These are phyloP conservation scores for Numenius phaeopus DNA, from an alignment of 2,797 vertebrate genomes.

Conservation along the genomic window DNA sequence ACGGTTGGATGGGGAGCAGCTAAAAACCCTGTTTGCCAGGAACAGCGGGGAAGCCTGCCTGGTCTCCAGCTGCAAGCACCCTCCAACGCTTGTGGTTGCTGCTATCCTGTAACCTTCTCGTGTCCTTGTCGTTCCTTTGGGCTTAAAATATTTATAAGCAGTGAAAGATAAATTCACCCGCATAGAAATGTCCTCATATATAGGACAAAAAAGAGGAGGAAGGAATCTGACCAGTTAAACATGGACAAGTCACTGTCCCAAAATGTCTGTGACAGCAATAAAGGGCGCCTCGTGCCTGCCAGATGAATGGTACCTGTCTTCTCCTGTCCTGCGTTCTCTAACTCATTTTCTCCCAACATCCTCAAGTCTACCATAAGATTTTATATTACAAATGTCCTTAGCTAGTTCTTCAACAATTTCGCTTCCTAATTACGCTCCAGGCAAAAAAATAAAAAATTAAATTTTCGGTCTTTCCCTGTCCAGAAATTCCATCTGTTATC, in stretches of 20 bases:
- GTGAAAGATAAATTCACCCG: neutral
- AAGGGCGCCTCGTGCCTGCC: neutral
- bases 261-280: neutral
- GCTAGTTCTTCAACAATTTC: neutral
- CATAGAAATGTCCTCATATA: neutral
- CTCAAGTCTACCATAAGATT: neutral
- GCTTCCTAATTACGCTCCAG: neutral
- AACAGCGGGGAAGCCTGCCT: accelerated
- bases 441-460: neutral
- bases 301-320: neutral
- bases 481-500: neutral
- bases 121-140: accelerated
- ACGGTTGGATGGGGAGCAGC: neutral
- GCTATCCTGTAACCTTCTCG: neutral
- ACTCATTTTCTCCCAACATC: neutral
- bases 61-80: neutral
- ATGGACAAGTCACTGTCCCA: neutral
- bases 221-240: neutral
- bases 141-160: neutral
- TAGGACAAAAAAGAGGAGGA: neutral
- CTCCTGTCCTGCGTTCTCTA: neutral
- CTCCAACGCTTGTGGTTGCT: accelerated
- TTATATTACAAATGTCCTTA: neutral
- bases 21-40: accelerated
- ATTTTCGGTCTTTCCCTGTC: neutral